Percentiles rank a stretch among this genome's conserved stretches.
phyloP scores from a whole-genome alignment of 2,888 invertebrate genomes.

The Lochmaea capreae region DNA sequence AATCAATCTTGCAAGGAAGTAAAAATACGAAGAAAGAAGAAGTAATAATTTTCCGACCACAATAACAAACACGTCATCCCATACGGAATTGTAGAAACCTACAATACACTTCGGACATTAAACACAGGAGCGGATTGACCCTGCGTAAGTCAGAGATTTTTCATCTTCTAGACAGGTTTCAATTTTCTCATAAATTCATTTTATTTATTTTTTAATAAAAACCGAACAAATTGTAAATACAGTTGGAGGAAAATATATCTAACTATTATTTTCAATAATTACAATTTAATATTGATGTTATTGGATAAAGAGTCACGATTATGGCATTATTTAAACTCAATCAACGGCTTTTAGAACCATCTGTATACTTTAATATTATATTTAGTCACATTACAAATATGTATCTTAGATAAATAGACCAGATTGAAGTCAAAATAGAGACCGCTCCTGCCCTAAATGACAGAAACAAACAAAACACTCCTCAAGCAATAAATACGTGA shows the following conservation, averaged over 20 bases:
- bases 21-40: constrained; percentile 15
- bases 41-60: constrained; percentile 28
- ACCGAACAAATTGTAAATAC: too few species aligned
- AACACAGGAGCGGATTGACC: not conserved
- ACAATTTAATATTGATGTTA: too few species aligned
- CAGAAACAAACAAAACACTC: constrained; percentile 31
- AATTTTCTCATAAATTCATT: too few species aligned
- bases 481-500: constrained; percentile 53
- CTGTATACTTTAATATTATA: not conserved
- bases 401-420: not conserved
- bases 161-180: too few species aligned
- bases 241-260: too few species aligned
- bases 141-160: not conserved
- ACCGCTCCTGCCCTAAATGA: constrained; percentile 1
- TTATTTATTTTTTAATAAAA: too few species aligned
- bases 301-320: too few species aligned
- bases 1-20: constrained; percentile 16
- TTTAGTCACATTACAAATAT: not conserved
- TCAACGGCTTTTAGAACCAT: not conserved
- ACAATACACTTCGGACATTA: constrained; percentile 16
- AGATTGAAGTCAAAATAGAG: not conserved
- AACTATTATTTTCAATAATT: too few species aligned
- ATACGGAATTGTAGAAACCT: constrained; percentile 24
- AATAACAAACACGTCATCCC: constrained; percentile 32
- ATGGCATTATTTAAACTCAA: too few species aligned